Percentiles rank a stretch among this genome's conserved stretches.
Conservation (phyloP, 1,140 invertebrate species). For the Macrosteles quadrilineatus region DNA sequence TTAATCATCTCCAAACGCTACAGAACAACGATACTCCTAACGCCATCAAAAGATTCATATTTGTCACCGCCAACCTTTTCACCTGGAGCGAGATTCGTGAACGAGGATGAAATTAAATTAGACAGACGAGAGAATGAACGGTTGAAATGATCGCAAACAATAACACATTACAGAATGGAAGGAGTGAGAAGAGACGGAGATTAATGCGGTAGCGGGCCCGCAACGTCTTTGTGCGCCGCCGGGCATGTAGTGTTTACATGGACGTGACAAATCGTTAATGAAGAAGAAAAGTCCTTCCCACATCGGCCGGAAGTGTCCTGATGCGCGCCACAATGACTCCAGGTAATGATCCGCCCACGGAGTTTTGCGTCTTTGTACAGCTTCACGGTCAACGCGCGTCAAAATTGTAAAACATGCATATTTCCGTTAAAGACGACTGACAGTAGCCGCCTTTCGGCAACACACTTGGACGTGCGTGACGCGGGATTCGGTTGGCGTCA, state of each 20-base stretch:
- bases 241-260: conserved; percentile 22
- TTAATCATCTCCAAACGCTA: no score
- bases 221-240: not conserved
- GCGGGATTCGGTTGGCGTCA: not conserved
- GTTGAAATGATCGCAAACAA: not conserved
- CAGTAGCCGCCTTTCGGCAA: conserved; percentile 14
- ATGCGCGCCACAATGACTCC: conserved; percentile 21
- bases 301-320: conserved; percentile 28
- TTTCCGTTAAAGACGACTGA: conserved; percentile 31
- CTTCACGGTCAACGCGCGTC: conserved; percentile 28
- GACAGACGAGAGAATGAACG: not conserved
- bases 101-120: no score
- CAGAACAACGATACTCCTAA: no score
- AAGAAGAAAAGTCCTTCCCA: conserved; percentile 30
- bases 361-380: conserved; percentile 8
- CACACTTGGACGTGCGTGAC: conserved; percentile 2
- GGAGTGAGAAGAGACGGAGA: no score
- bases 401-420: conserved; percentile 33
- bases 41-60: no score
- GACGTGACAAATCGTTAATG: conserved; percentile 32
- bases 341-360: conserved; percentile 28
- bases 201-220: not conserved
- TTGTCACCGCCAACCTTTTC: no score
- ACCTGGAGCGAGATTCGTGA: no score
- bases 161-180: not conserved